Conservation (phyloP, 2,888 invertebrate species). For the Gastracanthus pulcherrimus region DNA sequence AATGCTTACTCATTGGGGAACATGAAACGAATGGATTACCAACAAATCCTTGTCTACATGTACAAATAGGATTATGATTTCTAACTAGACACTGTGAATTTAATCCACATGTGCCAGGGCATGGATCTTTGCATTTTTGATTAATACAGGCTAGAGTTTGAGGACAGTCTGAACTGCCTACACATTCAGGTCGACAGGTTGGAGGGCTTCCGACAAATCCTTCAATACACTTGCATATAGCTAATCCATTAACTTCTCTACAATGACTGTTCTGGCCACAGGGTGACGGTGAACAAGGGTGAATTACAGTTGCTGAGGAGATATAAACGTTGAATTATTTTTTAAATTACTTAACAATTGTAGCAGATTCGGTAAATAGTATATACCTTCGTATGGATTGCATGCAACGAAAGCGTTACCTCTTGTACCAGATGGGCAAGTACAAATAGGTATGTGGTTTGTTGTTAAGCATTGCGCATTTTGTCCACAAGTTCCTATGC, state of each 20-base stretch:
- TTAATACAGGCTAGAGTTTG: constrained; percentile 79
- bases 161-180: constrained; percentile 79
- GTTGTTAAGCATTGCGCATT: constrained; percentile 78
- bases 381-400: constrained; percentile 61
- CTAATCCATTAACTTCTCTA: constrained; percentile 76
- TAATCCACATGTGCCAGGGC: constrained; percentile 79
- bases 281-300: constrained; percentile 76
- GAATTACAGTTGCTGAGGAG: constrained; percentile 74
- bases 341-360: not conserved
- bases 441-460: constrained; percentile 84
- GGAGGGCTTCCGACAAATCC: constrained; percentile 86
- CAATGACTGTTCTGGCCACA: constrained; percentile 78
- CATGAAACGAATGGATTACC: constrained; percentile 78
- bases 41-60: constrained; percentile 78
- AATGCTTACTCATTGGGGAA: constrained; percentile 55
- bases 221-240: constrained; percentile 80
- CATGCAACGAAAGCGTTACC: constrained; percentile 83
- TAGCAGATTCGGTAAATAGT: constrained; percentile 59
- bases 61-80: constrained; percentile 81
- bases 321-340: not conserved
- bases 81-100: constrained; percentile 79
- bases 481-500: constrained; percentile 84
- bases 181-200: constrained; percentile 80
- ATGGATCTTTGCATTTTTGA: constrained; percentile 80
- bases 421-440: constrained; percentile 82